Evolutionary conservation across 2,113 vertebrate species (phyloP).

Genomic region (Budorcas taxicolor): DNA sequence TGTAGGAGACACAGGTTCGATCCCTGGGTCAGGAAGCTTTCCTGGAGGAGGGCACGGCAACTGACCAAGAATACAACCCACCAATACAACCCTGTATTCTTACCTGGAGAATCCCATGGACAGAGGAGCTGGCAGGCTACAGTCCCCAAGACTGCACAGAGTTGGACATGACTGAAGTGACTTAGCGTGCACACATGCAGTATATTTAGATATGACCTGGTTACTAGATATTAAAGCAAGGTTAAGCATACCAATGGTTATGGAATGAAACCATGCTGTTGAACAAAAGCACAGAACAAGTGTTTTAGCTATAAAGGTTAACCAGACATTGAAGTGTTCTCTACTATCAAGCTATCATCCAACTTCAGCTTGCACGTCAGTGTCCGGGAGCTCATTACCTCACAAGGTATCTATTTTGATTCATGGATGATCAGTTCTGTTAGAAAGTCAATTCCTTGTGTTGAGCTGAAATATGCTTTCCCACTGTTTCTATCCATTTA

Average conservation of each 20-base stretch:
- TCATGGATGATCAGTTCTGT: not conserved
- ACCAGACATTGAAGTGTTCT: not conserved
- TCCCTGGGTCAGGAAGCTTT: not conserved
- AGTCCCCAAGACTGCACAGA: not conserved
- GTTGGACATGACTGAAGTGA: not conserved
- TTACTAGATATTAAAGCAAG: constrained; percentile 13
- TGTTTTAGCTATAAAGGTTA: not conserved
- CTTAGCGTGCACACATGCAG: not conserved
- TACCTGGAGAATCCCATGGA: not conserved
- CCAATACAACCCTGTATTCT: not conserved
- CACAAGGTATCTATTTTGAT: not conserved
- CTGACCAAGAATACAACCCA: not conserved
- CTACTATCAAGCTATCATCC: not conserved
- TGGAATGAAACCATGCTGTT: not conserved
- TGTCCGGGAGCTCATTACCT: not conserved
- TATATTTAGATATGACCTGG: constrained; percentile 26
- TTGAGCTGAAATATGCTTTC: not conserved
- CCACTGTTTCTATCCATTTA: not conserved
- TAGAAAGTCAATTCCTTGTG: not conserved
- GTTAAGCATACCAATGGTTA: not conserved
- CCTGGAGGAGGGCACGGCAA: not conserved
- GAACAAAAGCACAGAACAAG: not conserved
- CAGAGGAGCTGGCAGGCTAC: not conserved
- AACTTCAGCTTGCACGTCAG: not conserved
- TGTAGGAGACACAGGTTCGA: not conserved